Base-by-base conservation (phyloP, 2,113 vertebrate genomes). In the Hiodon alosoides region DNA sequence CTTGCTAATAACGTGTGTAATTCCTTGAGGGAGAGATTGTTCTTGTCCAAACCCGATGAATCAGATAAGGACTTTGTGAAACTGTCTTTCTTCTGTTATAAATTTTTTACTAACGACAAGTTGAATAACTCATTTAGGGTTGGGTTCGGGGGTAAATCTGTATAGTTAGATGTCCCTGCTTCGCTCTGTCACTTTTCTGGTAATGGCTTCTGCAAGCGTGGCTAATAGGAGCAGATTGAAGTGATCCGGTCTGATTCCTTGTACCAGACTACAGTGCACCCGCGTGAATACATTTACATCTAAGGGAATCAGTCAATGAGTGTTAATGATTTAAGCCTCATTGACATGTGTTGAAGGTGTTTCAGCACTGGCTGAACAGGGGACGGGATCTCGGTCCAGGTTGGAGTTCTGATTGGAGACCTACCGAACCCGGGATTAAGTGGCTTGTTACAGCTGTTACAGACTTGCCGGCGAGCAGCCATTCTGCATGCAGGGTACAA, bases 51-150 rank as follows among this genome's bases (percentile, higher is more conserved):
- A 79, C 80, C 77, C 78, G 4, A 74, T n/a, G 52, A 67, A 84
- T 78, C 79, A 81, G 67, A 83, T 77, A 67, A 77, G 71, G 76
- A 86, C 74, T 85, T 85, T 73, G 2, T 31, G 77, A 70, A 79
- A 88, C 86, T 54, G 58, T 62, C 81, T 84, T 89, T 87, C 78
- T 67, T n/a, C 11, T 59, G 81, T 53, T 11, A 90, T 92, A 69
- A 92, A 92, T 92, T 87, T 90, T 91, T 90, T 72, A 91, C 55
- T 7, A 62, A 73, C 77, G 90, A 89, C 90, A 91, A 85, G 81
- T 81, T 82, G 84, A 91, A 90, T 91, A 85, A 89, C 51, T 71
- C 79, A 76, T 14, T 57, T 79, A 65, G 53, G 80, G 76, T 79
- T 86, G 85, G 84, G 87, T 89, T 89, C 85, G 79, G 80, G 31